Evolutionary conservation across 2,113 vertebrate species (phyloP).

Genomic region (Geococcyx californianus): DNA sequence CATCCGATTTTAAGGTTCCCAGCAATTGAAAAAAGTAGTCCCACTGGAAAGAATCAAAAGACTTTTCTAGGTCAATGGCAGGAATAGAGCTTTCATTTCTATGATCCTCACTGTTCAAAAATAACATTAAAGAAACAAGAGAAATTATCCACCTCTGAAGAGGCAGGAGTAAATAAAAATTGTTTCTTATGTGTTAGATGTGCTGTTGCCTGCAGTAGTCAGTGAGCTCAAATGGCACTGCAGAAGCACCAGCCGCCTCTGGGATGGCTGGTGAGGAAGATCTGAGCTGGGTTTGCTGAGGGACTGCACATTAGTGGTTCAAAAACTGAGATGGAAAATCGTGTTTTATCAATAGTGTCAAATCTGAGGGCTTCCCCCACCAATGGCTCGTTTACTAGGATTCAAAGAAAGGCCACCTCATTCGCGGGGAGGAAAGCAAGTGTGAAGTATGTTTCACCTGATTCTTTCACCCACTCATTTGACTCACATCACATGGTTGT

Average conservation of each 20-base stretch:
- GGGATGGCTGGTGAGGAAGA: not conserved
- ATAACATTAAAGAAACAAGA: constrained; percentile 46
- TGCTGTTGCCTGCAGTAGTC: not conserved
- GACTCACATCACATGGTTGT: not conserved
- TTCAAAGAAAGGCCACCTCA: not conserved
- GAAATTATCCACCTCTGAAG: not conserved
- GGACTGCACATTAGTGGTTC: not conserved
- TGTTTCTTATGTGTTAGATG: not conserved
- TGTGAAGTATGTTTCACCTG: not conserved
- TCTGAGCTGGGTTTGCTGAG: not conserved
- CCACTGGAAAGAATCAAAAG: constrained; percentile 43
- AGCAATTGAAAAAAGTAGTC: not conserved
- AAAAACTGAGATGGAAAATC: not conserved
- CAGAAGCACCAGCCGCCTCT: not conserved
- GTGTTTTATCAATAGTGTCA: not conserved
- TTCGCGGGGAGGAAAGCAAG: not conserved
- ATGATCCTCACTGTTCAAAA: constrained; percentile 17
- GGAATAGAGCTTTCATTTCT: constrained; percentile 33
- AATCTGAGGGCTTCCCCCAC: not conserved
- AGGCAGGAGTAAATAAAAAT: constrained; percentile 12
- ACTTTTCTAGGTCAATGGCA: constrained; percentile 57
- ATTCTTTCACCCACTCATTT: not conserved
- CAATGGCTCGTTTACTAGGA: not conserved
- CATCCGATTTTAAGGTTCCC: not conserved
- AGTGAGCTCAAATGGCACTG: not conserved